These are phyloP conservation scores for Dermatemys mawii DNA, from an alignment of 2,113 vertebrate species.

Conservation along the genomic window DNA sequence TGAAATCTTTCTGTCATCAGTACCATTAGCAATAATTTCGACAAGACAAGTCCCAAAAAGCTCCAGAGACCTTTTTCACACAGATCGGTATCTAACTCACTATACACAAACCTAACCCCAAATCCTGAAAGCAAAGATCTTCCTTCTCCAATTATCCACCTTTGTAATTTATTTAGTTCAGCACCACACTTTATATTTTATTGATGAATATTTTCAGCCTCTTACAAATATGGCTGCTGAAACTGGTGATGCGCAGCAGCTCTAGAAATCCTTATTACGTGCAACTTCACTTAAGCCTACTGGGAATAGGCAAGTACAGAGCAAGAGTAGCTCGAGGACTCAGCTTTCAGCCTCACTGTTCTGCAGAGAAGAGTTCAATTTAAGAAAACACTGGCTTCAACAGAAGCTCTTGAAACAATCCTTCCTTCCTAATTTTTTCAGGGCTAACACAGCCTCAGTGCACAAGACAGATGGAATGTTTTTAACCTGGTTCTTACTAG, in stretches of 20 bases:
- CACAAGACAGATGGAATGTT: background rate
- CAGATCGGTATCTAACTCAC: background rate
- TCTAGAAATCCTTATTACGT: slow-evolving; percentile 11
- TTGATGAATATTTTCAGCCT: background rate
- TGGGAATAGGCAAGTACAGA: slow-evolving; percentile 5
- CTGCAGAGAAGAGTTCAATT: background rate
- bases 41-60: slow-evolving; percentile 2
- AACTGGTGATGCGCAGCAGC: background rate
- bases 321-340: background rate
- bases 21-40: background rate
- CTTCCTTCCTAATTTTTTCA: background rate
- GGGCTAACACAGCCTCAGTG: background rate
- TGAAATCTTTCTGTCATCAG: background rate
- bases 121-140: background rate
- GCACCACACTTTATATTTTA: background rate
- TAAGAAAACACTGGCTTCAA: background rate
- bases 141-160: slow-evolving; percentile 17
- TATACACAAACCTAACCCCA: background rate
- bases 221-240: background rate
- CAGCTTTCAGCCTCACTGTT: background rate
- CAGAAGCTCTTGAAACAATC: background rate
- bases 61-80: slow-evolving; percentile 5
- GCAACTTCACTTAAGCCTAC: background rate
- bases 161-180: slow-evolving; percentile 21
- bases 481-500: slow-evolving; percentile 18